phyloP scores from a whole-genome alignment of 1,140 invertebrate genomes.

The Drosophila ercepeae region DNA sequence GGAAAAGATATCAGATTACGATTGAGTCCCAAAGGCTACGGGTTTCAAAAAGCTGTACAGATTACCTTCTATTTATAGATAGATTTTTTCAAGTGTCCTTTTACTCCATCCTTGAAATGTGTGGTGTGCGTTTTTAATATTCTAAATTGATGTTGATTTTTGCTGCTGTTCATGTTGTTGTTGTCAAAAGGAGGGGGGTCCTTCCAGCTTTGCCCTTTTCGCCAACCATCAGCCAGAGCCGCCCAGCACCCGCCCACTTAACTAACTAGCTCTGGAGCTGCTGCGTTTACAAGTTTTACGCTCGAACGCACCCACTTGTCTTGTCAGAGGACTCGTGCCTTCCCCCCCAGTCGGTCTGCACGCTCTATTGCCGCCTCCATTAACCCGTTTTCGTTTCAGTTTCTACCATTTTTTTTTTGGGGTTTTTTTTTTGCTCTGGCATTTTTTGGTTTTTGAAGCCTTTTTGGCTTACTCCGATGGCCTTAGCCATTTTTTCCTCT shows the following conservation, averaged over 20 bases:
- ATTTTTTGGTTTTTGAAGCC: conserved; percentile 64
- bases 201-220: conserved; percentile 30
- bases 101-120: conserved; percentile 12
- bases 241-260: conserved; percentile 66
- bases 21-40: too few relatives aligned
- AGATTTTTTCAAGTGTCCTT: conserved; percentile 10
- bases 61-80: not conserved
- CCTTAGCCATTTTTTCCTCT: conserved; percentile 11
- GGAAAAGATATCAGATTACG: too few relatives aligned
- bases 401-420: conserved; percentile 14
- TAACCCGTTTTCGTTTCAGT: conserved; percentile 69
- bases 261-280: conserved; percentile 75
- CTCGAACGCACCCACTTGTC: conserved; percentile 81
- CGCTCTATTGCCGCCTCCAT: conserved; percentile 60
- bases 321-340: conserved; percentile 63
- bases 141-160: conserved; percentile 82
- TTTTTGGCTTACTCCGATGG: conserved; percentile 53
- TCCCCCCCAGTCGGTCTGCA: conserved; percentile 10
- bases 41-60: too few relatives aligned
- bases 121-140: conserved; percentile 77
- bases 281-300: conserved; percentile 79
- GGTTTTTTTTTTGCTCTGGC: conserved; percentile 36
- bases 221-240: conserved; percentile 6
- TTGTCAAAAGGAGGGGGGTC: conserved; percentile 10
- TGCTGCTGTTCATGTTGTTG: conserved; percentile 36